Base-by-base conservation (phyloP, 2,888 invertebrate species). In the Trichacis sp. region DNA sequence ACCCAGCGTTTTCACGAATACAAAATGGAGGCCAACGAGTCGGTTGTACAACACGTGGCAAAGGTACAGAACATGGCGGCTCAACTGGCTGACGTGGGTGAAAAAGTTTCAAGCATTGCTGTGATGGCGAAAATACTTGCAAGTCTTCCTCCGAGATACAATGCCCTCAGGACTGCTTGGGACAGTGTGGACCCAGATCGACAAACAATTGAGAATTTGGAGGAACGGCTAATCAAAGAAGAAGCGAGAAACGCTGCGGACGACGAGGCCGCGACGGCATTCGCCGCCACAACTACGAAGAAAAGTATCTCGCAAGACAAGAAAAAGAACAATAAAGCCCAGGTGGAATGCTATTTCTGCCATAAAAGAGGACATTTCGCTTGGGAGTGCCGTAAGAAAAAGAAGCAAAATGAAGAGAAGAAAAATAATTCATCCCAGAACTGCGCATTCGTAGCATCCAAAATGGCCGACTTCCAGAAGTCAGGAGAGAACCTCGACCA, bases 51-150 rank as follows among this genome's bases (percentile, higher is more conserved):
- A 43, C 75, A 77, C 46, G 64, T 78, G 5, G 30, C 74, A 1
- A 76, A 75, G 51, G 63, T 78, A 1, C 72, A 72, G 54, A 77
- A 74, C 45, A 49, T 78, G 58, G 77, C 76, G 12, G 19, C 40
- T 0, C 64, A 57, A 49, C 43, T 73, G 36, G 45, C 11, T 1
- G 71, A 75, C 33, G 38, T 72, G 4, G 71, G 68, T 2, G 69
- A 68, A 46, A 29, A 9, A 14, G 57, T 72, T n/a, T 57, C 68
- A 1, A 59, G 69, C 1, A 6, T 51, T 4, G 42, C 68, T 2
- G 51, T 72, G 4, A 68, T 71, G 60, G 70, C 73, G 0, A 73
- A 73, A 48, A 65, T 72, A 14, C 17, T 74, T 3, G 73, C 61
- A 5, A 66, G 68, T 24, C 20, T 73, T 8, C 60, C 71, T 2